These are phyloP conservation scores for Isichthys henryi DNA, from an alignment of 2,113 vertebrate genomes.

Conservation along the genomic window DNA sequence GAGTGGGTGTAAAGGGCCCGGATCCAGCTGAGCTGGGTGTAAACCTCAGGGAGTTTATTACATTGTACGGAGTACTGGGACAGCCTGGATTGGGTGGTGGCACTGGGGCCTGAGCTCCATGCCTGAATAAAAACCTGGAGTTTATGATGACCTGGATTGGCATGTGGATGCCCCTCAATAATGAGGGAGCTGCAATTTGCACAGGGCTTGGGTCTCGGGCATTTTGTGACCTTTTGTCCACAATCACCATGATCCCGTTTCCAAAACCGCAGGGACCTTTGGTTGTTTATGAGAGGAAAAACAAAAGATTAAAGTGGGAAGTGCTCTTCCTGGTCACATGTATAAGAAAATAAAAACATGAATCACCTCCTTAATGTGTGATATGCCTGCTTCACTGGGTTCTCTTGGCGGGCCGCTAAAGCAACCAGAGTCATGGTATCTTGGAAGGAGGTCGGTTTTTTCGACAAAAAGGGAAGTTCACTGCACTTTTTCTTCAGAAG, in stretches of 20 bases:
- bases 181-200: constrained; percentile 18
- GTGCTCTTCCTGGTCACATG: background rate
- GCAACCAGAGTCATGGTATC: background rate
- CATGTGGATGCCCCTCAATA: background rate
- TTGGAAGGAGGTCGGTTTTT: background rate
- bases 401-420: background rate
- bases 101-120: constrained; percentile 21
- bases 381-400: background rate
- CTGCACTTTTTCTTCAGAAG: background rate
- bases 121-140: constrained; percentile 33
- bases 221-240: background rate
- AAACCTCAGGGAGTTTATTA: constrained; percentile 38
- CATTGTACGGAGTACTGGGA: constrained; percentile 39
- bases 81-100: constrained; percentile 20
- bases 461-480: background rate
- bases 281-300: background rate
- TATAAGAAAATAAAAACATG: constrained; percentile 10
- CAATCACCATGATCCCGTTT: background rate
- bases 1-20: constrained; percentile 41
- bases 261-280: background rate
- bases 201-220: background rate
- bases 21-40: constrained; percentile 45
- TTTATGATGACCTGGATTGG: constrained; percentile 24
- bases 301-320: background rate
- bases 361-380: background rate